Evolutionary conservation across 2,113 vertebrate genomes (phyloP).

Genomic region (Nothocercus julius): DNA sequence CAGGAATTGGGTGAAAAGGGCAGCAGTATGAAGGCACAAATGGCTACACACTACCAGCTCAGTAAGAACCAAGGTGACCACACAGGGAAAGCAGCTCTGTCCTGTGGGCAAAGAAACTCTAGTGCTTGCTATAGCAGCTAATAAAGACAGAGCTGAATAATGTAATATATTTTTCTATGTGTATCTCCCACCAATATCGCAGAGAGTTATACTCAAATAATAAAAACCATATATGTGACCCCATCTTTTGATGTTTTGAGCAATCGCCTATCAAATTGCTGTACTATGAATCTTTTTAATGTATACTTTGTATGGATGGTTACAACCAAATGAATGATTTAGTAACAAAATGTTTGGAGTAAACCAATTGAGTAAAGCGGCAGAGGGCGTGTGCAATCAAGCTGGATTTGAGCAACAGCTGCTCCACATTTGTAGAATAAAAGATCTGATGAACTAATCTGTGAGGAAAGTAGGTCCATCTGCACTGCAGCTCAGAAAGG

Average conservation of each 20-base stretch:
- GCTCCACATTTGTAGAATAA: constrained; percentile 58
- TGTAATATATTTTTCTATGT: neutral
- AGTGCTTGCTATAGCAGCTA: neutral
- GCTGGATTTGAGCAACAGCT: constrained; percentile 63
- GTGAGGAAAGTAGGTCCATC: constrained; percentile 49
- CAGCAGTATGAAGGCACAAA: neutral
- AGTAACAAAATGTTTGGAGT: constrained; percentile 52
- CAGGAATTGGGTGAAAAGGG: neutral
- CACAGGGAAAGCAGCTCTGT: neutral
- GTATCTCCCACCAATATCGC: neutral
- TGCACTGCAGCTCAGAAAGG: neutral
- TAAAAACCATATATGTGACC: neutral
- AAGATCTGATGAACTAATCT: constrained; percentile 40
- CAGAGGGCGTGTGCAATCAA: constrained; percentile 27
- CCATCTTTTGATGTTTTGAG: neutral
- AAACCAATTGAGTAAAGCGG: constrained; percentile 43
- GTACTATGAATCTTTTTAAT: neutral
- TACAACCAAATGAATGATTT: neutral
- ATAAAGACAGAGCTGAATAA: neutral
- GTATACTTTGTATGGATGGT: neutral
- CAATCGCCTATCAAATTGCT: neutral
- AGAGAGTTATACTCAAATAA: neutral
- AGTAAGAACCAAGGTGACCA: neutral
- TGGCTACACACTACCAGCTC: neutral
- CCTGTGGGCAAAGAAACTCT: neutral